Evolutionary conservation across 2,113 vertebrate species (phyloP).

Genomic region (Tyto alba): DNA sequence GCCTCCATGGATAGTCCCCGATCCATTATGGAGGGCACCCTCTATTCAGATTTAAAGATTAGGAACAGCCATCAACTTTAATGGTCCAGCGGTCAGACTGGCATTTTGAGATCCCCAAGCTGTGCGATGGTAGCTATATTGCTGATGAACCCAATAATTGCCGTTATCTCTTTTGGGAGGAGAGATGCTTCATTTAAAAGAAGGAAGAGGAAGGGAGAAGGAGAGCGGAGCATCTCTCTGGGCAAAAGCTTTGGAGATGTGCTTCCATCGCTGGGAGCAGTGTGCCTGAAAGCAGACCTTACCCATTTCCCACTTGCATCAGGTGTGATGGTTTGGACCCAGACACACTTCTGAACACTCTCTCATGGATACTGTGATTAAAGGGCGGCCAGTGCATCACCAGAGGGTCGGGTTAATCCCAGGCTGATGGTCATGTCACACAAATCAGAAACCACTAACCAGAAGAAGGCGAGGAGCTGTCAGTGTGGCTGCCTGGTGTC

Average conservation of each 20-base stretch:
- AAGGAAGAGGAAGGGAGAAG: not conserved
- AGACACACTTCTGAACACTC: not conserved
- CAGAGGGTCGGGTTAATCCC: not conserved
- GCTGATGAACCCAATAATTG: not conserved
- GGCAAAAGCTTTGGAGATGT: not conserved
- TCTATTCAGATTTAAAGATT: conserved; percentile 8
- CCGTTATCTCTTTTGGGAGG: not conserved
- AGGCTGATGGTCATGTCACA: not conserved
- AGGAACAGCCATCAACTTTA: not conserved
- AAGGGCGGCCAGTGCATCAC: not conserved
- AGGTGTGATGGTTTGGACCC: not conserved
- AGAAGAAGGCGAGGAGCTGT: not conserved
- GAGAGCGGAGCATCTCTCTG: not conserved
- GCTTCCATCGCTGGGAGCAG: accelerated
- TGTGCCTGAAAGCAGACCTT: not conserved
- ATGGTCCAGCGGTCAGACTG: not conserved
- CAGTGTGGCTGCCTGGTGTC: accelerated
- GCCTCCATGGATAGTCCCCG: not conserved
- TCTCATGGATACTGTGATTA: not conserved
- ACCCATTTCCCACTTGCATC: not conserved
- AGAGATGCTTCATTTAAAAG: not conserved
- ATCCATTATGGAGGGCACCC: not conserved
- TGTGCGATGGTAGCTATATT: not conserved
- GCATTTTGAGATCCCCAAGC: not conserved
- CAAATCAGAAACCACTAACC: not conserved